Conservation (phyloP, 2,113 vertebrate genomes). For the Nibea albiflora region DNA sequence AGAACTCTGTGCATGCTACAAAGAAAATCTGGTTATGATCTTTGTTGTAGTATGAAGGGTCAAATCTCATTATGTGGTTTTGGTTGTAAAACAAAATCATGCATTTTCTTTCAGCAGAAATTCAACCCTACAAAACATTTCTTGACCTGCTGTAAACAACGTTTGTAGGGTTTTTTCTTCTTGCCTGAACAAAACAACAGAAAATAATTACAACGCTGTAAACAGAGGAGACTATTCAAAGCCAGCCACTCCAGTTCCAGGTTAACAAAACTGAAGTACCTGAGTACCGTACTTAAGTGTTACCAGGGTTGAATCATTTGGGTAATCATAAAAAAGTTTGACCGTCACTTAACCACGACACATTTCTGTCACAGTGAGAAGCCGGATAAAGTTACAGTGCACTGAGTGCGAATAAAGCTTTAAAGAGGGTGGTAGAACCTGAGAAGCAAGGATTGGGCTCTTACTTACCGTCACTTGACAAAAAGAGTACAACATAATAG, state of each 20-base stretch:
- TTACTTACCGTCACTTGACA: slow-evolving; percentile 52
- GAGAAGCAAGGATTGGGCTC: slow-evolving; percentile 37
- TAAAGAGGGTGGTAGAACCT: slow-evolving; percentile 47
- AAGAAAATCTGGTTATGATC: not conserved
- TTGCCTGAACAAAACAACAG: not conserved
- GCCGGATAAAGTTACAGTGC: slow-evolving; percentile 45
- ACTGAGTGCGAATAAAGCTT: slow-evolving; percentile 41
- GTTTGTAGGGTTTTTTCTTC: not conserved
- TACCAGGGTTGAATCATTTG: not conserved
- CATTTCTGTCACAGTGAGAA: slow-evolving; percentile 19
- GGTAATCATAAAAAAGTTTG: not conserved
- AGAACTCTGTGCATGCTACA: not conserved
- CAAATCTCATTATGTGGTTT: not conserved
- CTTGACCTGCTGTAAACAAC: not conserved
- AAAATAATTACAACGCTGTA: not conserved
- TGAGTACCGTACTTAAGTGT: too few relatives aligned
- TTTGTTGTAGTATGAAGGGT: not conserved
- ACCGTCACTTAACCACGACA: slow-evolving; percentile 10
- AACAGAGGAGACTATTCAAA: not conserved
- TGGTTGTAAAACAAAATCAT: too few relatives aligned
- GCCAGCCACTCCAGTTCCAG: not conserved
- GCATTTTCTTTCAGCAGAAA: not conserved
- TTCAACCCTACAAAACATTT: not conserved
- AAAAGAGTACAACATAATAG: slow-evolving; percentile 66
- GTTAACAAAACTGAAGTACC: not conserved